Conservation (phyloP, 1,140 invertebrate genomes). For the Bradysia coprophila region DNA sequence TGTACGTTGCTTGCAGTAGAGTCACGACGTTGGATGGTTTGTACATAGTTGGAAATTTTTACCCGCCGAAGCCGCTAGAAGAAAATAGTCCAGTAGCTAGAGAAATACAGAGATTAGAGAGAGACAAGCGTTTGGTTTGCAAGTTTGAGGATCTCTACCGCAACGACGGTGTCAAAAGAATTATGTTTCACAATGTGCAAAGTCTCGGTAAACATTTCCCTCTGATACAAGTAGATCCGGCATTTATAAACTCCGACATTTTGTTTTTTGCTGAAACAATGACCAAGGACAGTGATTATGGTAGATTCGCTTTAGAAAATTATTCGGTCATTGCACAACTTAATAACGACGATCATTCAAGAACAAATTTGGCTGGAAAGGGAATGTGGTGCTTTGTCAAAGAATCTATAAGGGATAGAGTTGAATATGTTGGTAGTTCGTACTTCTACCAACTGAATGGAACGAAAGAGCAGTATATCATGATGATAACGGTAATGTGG, state of each 20-base stretch:
- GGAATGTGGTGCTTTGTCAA: background rate
- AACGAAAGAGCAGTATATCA: background rate
- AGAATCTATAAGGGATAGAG: background rate
- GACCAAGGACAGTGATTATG: too few relatives aligned
- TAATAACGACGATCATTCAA: background rate
- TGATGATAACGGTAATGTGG: background rate
- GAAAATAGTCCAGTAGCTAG: background rate
- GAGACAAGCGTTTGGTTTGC: background rate
- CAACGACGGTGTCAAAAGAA: background rate
- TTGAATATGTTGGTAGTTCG: background rate
- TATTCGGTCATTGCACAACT: background rate
- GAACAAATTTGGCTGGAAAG: background rate
- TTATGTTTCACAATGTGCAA: background rate
- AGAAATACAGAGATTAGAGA: background rate
- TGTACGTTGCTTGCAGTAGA: slow-evolving; percentile 1
- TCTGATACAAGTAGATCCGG: background rate
- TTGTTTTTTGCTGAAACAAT: background rate
- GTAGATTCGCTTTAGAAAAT: too few relatives aligned
- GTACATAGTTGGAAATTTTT: slow-evolving; percentile 3
- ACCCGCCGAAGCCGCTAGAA: background rate
- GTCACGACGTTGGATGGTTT: background rate
- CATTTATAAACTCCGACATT: background rate
- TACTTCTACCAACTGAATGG: background rate
- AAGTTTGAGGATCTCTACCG: background rate
- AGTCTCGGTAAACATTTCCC: background rate